Evolutionary conservation across 2,888 invertebrate species (phyloP), one percentile per base, ranked within the genome.

Genomic region (Uropetala carovei): DNA sequence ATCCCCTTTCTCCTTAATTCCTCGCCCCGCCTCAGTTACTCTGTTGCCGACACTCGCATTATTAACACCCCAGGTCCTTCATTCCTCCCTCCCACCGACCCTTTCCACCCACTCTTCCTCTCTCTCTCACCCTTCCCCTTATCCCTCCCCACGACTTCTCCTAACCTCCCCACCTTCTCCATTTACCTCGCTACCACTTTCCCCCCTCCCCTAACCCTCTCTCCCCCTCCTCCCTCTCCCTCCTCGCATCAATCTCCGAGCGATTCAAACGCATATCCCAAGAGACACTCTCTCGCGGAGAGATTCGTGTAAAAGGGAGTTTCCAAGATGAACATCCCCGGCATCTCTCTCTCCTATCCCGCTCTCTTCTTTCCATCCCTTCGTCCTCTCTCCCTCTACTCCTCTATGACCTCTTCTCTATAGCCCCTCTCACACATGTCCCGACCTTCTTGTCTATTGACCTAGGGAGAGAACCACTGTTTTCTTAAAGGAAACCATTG

Each of bases 1-100:
- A 89, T 89, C 89, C 89, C 89, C 89, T 89, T 89, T 89, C 89
- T 60, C 89, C 89, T 89, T 89, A 89, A 89, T 89, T 89, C 89
- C 89, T 57, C 83, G 83, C 56, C 89, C 89, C 86, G 86, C 86
- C 86, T 86, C 89, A 89, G 89, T 89, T 89, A 89, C 89, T 89
- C 89, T 89, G 89, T 89, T 64, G 89, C 89, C 89, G 89, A 89
- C 89, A 89, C 89, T 89, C 89, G 64, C 89, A 89, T 89, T 89
- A 89, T 89, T 89, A 89, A 89, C 89, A 86, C 86, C 86, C 86
- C 59, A 60, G 86, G 86, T 57, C 60, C 86, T 60, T 86, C 86
- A 86, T 86, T 86, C 59, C 86, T 59, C 30, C 86, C 14, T 3
- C 43, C 83, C 83, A 13, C n/a, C 75, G 22, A 11, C 27, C 75